phyloP scores from a whole-genome alignment of 2,888 invertebrate genomes.

The Scelioninae gen. 2 region DNA sequence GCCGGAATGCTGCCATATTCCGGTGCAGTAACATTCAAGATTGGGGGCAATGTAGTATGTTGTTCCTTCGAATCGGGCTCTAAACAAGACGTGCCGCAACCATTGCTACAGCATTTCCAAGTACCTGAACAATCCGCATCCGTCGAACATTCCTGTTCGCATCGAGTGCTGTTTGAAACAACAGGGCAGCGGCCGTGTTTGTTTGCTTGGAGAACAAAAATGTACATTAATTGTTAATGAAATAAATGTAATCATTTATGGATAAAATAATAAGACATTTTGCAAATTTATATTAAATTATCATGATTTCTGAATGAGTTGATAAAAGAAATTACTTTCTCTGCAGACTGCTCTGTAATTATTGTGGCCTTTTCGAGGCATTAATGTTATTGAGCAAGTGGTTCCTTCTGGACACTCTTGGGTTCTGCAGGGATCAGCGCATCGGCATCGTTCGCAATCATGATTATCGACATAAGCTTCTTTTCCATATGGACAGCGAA shows the following conservation, averaged over 20 bases:
- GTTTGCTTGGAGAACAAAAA: no score
- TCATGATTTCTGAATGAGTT: no score
- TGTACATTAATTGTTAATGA: no score
- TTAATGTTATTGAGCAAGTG: slow-evolving; percentile 80
- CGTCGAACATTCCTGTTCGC: slow-evolving; percentile 84
- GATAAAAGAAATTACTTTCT: slow-evolving; percentile 76
- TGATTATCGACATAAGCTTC: slow-evolving; percentile 79
- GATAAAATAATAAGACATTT: no score
- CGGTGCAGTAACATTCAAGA: slow-evolving; percentile 62
- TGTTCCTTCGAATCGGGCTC: slow-evolving; percentile 76
- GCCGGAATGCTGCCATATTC: slow-evolving; percentile 67
- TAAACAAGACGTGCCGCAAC: slow-evolving; percentile 85
- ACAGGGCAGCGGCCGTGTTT: slow-evolving; percentile 84
- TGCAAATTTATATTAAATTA: no score
- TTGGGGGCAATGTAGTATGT: slow-evolving; percentile 69
- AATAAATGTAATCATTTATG: no score
- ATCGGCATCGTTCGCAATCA: slow-evolving; percentile 85
- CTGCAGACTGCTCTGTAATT: slow-evolving; percentile 81
- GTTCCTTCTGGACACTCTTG: slow-evolving; percentile 80
- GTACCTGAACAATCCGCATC: slow-evolving; percentile 89
- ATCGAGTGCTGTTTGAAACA: slow-evolving; percentile 76
- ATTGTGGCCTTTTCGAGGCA: slow-evolving; percentile 70
- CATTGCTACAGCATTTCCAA: slow-evolving; percentile 88
- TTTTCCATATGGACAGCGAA: slow-evolving; percentile 85
- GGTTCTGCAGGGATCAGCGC: slow-evolving; percentile 84